A percentile compares a stretch with the other conserved stretches of the same genome.
Conservation (phyloP, 2,888 invertebrate genomes). For the Seira ritae region DNA sequence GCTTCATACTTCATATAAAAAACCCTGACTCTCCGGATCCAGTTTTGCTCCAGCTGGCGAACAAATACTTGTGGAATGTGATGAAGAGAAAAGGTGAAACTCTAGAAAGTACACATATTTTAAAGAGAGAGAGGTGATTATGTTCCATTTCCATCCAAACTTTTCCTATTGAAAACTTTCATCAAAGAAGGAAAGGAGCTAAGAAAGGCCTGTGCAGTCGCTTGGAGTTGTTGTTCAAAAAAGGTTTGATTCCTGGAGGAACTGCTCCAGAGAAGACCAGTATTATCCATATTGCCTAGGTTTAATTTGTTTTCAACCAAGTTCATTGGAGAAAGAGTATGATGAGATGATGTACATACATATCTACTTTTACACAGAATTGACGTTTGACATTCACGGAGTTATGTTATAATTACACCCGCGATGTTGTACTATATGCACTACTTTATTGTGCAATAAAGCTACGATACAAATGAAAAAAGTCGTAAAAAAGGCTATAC, state of each 20-base stretch:
- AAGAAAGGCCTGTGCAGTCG: neutral
- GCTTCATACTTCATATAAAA: too few species aligned
- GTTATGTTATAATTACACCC: neutral
- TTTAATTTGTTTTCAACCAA: too few species aligned
- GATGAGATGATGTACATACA: too few species aligned
- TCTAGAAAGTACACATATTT: neutral
- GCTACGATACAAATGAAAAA: neutral
- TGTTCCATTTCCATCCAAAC: neutral
- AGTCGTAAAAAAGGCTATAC: neutral
- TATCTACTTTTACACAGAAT: neutral
- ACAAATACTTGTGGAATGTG: constrained; percentile 51
- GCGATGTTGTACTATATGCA: neutral
- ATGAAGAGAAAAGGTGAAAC: neutral
- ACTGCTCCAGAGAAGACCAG: too few species aligned
- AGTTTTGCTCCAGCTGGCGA: constrained; percentile 51
- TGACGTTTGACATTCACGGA: constrained; percentile 28
- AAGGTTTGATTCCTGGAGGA: too few species aligned
- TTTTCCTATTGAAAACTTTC: neutral
- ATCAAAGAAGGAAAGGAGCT: neutral
- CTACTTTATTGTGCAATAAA: too few species aligned
- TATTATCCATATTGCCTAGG: too few species aligned
- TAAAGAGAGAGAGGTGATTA: neutral
- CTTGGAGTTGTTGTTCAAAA: too few species aligned
- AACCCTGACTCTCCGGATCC: neutral
- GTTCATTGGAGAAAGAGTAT: too few species aligned